Conservation (phyloP, 2,113 vertebrate genomes). For the Microtus richardsoni region DNA sequence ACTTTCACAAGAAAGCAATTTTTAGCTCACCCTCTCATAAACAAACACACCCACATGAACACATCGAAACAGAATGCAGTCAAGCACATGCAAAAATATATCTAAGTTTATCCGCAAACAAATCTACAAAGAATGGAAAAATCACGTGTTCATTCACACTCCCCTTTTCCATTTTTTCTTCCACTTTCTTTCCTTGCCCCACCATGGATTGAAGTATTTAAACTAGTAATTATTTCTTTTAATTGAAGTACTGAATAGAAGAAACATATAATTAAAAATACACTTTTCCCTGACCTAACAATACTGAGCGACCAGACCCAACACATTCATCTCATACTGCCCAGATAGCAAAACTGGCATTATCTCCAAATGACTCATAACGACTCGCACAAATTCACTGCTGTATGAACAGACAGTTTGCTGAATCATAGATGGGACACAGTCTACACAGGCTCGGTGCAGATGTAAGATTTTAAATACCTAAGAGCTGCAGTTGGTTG, state of each 20-base stretch:
- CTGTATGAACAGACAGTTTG: not conserved
- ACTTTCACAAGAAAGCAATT: conserved; percentile 55
- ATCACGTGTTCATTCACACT: conserved; percentile 1
- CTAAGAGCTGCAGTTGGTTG: not conserved
- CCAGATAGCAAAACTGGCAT: not conserved
- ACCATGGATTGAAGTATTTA: not conserved
- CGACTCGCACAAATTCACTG: not conserved
- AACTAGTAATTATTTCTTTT: not conserved
- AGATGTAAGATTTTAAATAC: not conserved
- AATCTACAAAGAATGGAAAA: conserved; percentile 40
- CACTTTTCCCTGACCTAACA: not conserved
- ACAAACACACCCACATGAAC: conserved; percentile 68
- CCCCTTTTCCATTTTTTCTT: not conserved
- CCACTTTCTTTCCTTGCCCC: accelerated
- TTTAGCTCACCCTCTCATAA: conserved; percentile 60
- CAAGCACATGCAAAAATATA: conserved; percentile 27
- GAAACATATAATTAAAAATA: not conserved
- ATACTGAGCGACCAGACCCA: not conserved
- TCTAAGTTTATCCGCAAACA: conserved; percentile 43
- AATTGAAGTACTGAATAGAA: conserved; percentile 2
- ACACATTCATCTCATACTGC: not conserved
- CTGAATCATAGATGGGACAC: not conserved
- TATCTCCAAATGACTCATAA: not conserved
- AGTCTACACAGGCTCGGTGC: not conserved
- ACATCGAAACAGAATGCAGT: conserved; percentile 64